Conservation (phyloP, 1,140 invertebrate species). For the Hylaeus anthracinus region DNA sequence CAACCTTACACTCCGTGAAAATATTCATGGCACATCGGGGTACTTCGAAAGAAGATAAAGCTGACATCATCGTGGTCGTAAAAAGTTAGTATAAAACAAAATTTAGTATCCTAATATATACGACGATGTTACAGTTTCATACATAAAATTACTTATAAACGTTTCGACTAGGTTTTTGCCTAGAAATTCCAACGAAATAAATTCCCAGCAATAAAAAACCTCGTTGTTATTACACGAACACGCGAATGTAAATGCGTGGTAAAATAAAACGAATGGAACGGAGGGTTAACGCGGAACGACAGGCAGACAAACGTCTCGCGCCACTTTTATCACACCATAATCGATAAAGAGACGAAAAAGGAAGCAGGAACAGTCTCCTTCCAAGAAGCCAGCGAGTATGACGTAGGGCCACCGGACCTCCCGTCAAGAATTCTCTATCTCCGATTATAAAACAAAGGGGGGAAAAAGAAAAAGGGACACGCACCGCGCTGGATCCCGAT, state of each 20-base stretch:
- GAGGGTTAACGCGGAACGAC: slow-evolving; percentile 8
- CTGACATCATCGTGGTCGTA: not conserved
- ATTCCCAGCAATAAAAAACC: too few species aligned
- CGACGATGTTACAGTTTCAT: too few species aligned
- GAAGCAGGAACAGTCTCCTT: slow-evolving; percentile 44
- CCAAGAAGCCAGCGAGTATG: slow-evolving; percentile 57
- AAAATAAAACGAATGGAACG: too few species aligned
- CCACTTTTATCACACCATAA: slow-evolving; percentile 53
- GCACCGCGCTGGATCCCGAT: not conserved
- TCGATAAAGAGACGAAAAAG: slow-evolving; percentile 53
- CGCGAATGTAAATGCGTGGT: too few species aligned
- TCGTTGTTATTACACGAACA: too few species aligned
- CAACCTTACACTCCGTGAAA: slow-evolving; percentile 23
- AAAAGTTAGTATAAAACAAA: too few species aligned
- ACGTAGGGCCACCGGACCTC: slow-evolving; percentile 54
- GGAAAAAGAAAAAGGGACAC: not conserved
- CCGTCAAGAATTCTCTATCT: slow-evolving; percentile 61
- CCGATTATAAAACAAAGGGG: slow-evolving; percentile 43
- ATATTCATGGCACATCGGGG: not conserved
- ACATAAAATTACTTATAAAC: too few species aligned
- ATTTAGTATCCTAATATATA: too few species aligned
- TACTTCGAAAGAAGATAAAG: not conserved
- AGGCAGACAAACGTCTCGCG: slow-evolving; percentile 23
- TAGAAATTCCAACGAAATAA: too few species aligned
- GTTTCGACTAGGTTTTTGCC: too few species aligned